Evolutionary conservation across 2,888 invertebrate genomes (phyloP).

Genomic region (Sarcophaga variegata): DNA sequence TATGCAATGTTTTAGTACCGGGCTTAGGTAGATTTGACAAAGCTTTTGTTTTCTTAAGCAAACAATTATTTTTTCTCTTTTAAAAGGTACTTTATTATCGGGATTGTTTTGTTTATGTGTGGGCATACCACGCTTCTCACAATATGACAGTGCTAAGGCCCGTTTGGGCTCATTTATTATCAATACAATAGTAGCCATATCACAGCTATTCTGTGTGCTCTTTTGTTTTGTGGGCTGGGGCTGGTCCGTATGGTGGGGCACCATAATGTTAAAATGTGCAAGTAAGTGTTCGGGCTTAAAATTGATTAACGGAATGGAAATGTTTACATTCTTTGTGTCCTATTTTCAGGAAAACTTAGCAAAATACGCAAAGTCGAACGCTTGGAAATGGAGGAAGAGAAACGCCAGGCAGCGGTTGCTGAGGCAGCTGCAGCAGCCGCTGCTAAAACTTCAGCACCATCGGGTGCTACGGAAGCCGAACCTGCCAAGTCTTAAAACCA

Average conservation of each 20-base stretch:
- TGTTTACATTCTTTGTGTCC: neutral
- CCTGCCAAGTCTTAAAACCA: constrained; percentile 61
- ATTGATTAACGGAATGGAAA: neutral
- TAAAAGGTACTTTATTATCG: constrained; percentile 92
- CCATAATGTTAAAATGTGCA: constrained; percentile 93
- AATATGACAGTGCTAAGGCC: constrained; percentile 89
- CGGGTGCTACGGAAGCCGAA: constrained; percentile 46
- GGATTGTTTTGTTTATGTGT: constrained; percentile 94
- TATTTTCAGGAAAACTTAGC: constrained; percentile 85
- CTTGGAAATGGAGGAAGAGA: constrained; percentile 82
- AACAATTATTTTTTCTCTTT: neutral
- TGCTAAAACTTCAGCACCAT: constrained; percentile 81
- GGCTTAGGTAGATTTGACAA: constrained; percentile 85
- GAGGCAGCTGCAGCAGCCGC: constrained; percentile 82
- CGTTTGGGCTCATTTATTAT: constrained; percentile 92
- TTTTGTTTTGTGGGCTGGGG: constrained; percentile 98
- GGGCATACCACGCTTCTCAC: constrained; percentile 93
- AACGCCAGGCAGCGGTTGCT: constrained; percentile 81
- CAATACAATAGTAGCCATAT: constrained; percentile 91
- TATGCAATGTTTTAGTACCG: constrained; percentile 90
- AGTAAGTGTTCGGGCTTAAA: constrained; percentile 84
- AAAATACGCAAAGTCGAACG: constrained; percentile 84
- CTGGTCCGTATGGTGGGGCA: constrained; percentile 99
- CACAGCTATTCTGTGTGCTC: constrained; percentile 95
- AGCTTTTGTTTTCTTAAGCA: neutral